A percentile compares a stretch with the other conserved stretches of the same genome.
Conservation (phyloP, 2,888 invertebrate genomes). For the Stenolophus ochropezus region DNA sequence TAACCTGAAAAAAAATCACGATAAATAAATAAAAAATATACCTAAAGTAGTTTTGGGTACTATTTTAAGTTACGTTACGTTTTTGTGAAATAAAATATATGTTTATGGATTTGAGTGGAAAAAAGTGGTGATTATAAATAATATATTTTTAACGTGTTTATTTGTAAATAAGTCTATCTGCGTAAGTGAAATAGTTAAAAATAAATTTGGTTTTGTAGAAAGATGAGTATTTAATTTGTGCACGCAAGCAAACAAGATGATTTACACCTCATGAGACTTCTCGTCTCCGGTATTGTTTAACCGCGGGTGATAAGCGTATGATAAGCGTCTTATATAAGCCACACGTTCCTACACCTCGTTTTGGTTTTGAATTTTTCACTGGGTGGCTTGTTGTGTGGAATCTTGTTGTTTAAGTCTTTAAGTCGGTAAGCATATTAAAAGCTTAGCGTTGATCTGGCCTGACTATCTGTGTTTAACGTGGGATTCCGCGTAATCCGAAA, state of each 20-base stretch:
- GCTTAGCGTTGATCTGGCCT: slow-evolving; percentile 49
- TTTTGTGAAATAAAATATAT: too few species aligned
- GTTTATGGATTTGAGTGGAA: too few species aligned
- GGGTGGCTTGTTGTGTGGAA: not conserved
- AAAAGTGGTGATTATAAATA: too few species aligned
- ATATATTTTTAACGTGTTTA: too few species aligned
- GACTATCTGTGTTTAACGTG: slow-evolving; percentile 55
- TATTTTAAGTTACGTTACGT: too few species aligned
- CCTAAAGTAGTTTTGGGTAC: too few species aligned
- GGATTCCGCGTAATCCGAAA: slow-evolving; percentile 36
- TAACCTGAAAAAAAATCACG: too few species aligned
- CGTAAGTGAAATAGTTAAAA: not conserved
- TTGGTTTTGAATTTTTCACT: not conserved
- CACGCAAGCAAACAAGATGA: slow-evolving; percentile 5
- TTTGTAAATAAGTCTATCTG: too few species aligned
- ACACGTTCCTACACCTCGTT: not conserved
- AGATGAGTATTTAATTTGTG: not conserved
- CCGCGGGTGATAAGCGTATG: slow-evolving; percentile 4
- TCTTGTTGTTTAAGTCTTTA: slow-evolving; percentile 42
- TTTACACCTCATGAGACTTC: slow-evolving; percentile 12
- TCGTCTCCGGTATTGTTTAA: slow-evolving; percentile 28
- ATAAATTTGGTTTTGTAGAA: not conserved
- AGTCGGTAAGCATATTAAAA: slow-evolving; percentile 57
- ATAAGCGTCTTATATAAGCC: slow-evolving; percentile 39
- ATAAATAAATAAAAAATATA: too few species aligned